Conservation (phyloP, 2,888 invertebrate genomes). For the Cheilosia grossa region DNA sequence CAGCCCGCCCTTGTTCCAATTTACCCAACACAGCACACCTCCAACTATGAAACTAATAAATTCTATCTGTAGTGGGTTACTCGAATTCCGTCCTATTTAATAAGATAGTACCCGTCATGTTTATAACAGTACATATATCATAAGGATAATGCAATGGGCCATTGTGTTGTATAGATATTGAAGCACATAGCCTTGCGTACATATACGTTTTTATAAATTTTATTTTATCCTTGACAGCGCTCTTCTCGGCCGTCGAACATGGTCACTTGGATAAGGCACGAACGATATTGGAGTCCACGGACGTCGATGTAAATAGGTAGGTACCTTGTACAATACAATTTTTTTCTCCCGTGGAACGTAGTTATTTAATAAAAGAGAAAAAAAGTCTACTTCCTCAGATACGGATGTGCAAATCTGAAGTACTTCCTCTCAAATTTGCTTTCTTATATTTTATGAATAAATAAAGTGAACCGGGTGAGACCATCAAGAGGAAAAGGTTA, state of each 20-base stretch:
- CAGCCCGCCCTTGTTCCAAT: neutral
- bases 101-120: slow-evolving; percentile 23
- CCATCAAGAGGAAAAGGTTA: neutral
- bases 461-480: slow-evolving; percentile 3
- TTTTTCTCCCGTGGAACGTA: slow-evolving; percentile 1
- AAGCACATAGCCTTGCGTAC: slow-evolving; percentile 33
- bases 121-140: neutral
- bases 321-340: slow-evolving; percentile 22
- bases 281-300: slow-evolving; percentile 95
- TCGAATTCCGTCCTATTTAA: slow-evolving; percentile 63
- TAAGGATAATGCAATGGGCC: slow-evolving; percentile 47
- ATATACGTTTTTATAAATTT: slow-evolving; percentile 45
- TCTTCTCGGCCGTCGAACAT: slow-evolving; percentile 97
- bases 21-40: neutral
- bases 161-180: slow-evolving; percentile 28
- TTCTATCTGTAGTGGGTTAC: slow-evolving; percentile 62
- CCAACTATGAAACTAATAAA: slow-evolving; percentile 12
- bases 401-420: slow-evolving; percentile 29
- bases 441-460: slow-evolving; percentile 19
- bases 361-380: neutral
- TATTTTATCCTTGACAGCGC: slow-evolving; percentile 87
- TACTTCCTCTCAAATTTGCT: slow-evolving; percentile 24
- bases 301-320: slow-evolving; percentile 97
- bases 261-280: slow-evolving; percentile 96
- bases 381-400: neutral